These are phyloP conservation scores for Stratiolaelaps scimitus DNA, from an alignment of 1,140 invertebrate species.

Conservation along the genomic window DNA sequence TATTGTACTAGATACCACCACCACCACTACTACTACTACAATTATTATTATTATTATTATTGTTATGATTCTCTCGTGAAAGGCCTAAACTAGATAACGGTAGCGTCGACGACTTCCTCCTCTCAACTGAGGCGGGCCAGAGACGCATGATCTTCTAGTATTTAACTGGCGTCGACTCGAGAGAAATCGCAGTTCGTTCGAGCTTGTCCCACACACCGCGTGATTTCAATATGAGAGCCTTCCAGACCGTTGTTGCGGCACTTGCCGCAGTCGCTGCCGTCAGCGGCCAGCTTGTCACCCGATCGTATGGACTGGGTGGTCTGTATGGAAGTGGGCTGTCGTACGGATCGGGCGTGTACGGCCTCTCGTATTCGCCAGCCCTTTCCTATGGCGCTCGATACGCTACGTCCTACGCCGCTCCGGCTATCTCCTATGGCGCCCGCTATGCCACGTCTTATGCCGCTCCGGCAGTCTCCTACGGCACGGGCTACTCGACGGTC, in stretches of 20 bases:
- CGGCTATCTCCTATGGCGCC: constrained; percentile 12
- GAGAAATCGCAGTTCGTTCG: constrained; percentile 5
- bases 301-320: not conserved
- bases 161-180: constrained; percentile 17
- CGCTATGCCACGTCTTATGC: not conserved
- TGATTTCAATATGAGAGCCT: constrained; percentile 21
- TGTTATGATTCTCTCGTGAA: too few relatives aligned
- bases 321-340: not conserved
- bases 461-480: constrained; percentile 13
- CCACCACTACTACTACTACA: too few relatives aligned
- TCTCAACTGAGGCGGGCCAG: too few relatives aligned
- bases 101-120: too few relatives aligned
- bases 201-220: not conserved
- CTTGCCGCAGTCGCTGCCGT: constrained; percentile 13
- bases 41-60: too few relatives aligned
- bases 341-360: not conserved
- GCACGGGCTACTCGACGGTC: not conserved
- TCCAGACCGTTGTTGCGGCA: constrained; percentile 3
- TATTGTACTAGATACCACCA: too few relatives aligned
- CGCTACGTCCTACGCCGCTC: not conserved
- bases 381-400: not conserved
- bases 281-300: not conserved
- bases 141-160: not conserved
- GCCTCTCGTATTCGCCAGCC: not conserved
- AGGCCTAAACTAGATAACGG: too few relatives aligned